phyloP scores from a whole-genome alignment of 2,888 invertebrate species.

The Lissocephala sabroskyi region DNA sequence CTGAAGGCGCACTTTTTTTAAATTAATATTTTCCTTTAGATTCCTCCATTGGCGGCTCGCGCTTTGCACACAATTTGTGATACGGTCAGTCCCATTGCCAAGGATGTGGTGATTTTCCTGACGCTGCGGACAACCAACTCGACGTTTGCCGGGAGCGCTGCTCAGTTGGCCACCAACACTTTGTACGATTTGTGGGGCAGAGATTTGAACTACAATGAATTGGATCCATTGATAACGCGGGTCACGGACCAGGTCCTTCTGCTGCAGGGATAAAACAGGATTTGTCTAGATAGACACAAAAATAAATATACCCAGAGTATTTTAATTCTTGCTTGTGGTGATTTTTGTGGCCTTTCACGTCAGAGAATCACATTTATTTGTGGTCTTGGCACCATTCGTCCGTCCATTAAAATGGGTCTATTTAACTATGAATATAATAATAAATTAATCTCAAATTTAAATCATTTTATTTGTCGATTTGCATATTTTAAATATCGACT shows the following conservation, averaged over 20 bases:
- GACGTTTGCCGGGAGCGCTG: slow-evolving; percentile 20
- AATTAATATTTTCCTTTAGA: slow-evolving; percentile 34
- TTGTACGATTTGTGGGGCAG: slow-evolving; percentile 57
- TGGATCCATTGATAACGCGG: slow-evolving; percentile 66
- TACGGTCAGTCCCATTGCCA: slow-evolving; percentile 72
- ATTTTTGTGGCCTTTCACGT: no score
- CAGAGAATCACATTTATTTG: no score
- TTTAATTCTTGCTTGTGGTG: no score
- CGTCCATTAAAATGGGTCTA: no score
- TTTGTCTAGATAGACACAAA: no score
- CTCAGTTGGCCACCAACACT: slow-evolving; percentile 43
- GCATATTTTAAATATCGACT: no score
- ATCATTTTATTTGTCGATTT: no score
- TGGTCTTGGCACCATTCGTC: no score
- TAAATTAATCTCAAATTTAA: no score
- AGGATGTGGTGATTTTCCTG: slow-evolving; percentile 72
- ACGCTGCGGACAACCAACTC: slow-evolving; percentile 52
- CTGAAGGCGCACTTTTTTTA: not conserved
- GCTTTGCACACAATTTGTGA: slow-evolving; percentile 77
- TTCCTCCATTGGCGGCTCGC: slow-evolving; percentile 64
- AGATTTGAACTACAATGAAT: slow-evolving; percentile 40
- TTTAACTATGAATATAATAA: no score
- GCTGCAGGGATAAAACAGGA: slow-evolving; percentile 31
- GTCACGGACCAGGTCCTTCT: slow-evolving; percentile 67
- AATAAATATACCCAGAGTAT: no score